Percentiles rank a stretch among this genome's conserved stretches.
Conservation (phyloP, 2,113 vertebrate species). For the Chloropsis hardwickii region DNA sequence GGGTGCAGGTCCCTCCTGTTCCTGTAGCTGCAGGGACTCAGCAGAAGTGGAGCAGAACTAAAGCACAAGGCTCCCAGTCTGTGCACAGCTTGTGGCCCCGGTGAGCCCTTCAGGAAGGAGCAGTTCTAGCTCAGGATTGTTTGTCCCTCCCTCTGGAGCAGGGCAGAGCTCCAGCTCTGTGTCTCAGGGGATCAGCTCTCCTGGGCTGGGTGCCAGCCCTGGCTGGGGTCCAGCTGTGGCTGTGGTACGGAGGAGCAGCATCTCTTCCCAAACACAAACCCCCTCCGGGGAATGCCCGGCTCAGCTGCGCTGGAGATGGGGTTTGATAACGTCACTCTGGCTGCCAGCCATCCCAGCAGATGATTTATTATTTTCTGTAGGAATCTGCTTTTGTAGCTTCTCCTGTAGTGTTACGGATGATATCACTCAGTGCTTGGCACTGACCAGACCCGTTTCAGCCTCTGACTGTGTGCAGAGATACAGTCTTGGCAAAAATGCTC, state of each 20-base stretch:
- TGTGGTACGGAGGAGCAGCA: neutral
- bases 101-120: neutral
- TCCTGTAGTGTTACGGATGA: neutral
- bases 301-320: conserved; percentile 9
- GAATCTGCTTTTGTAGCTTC: neutral
- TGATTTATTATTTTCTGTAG: conserved; percentile 8
- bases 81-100: neutral
- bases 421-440: neutral
- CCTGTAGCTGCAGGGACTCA: neutral
- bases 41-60: neutral
- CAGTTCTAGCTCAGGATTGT: neutral
- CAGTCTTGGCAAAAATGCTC: neutral
- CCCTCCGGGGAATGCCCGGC: neutral
- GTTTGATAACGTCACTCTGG: conserved; percentile 14
- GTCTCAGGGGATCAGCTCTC: neutral
- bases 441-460: neutral
- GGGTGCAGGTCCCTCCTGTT: neutral
- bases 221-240: neutral
- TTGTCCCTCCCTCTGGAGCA: neutral
- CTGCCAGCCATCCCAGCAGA: neutral
- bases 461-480: neutral
- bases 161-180: neutral
- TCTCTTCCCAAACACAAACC: neutral
- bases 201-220: neutral
- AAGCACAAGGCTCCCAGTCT: neutral